Evolutionary conservation across 1,140 invertebrate genomes (phyloP), one percentile per base, ranked within the genome.

Genomic region (Pinna nobilis): DNA sequence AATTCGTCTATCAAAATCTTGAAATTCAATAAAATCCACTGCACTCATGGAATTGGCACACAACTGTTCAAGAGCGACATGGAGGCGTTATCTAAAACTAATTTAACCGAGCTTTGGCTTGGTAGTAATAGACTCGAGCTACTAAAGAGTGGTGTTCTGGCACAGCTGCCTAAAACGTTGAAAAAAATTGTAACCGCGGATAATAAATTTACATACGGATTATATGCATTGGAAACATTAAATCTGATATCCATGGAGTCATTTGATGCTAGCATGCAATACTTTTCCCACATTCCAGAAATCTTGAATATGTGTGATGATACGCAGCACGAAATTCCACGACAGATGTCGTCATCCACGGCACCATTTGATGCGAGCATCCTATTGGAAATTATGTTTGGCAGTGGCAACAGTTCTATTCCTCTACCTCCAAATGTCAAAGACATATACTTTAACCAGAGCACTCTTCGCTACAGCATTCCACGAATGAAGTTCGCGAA

Each of bases 21-120:
- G 37, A 59, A 65, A 41, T 30, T 32, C 4, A 41, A 32, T 7
- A 49, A 65, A 65, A n/a, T 44, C 5, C 37, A 65, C 11, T 65
- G 39, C 25, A 65, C 47, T 3, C 49, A 49, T 49, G 39, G 39
- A 25, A 30, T 32, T 7, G 33, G 39, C 20, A 28, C n/a, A 5
- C 28, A 23, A 20, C 20, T 65, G 20, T 20, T 6, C 33, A 44
- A 41, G 11, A 4, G 41, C 41, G n/a, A 65, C 5, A 30, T 59
- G 6, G 0, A 9, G 11, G 5, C 9, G 33, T 59, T 59, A 32
- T n/a, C n/a, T 15, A 7, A 33, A 6, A 35, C 55, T 9, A 5
- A 33, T 5, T 20, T 59, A 3, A 13, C 20, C 33, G 55, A 59
- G 37, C 30, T 59, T 5, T 35, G 37, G 4, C 20, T 57, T 15